Evolutionary conservation across 2,888 invertebrate species (phyloP).

Genomic region (Physocephala rufipes): DNA sequence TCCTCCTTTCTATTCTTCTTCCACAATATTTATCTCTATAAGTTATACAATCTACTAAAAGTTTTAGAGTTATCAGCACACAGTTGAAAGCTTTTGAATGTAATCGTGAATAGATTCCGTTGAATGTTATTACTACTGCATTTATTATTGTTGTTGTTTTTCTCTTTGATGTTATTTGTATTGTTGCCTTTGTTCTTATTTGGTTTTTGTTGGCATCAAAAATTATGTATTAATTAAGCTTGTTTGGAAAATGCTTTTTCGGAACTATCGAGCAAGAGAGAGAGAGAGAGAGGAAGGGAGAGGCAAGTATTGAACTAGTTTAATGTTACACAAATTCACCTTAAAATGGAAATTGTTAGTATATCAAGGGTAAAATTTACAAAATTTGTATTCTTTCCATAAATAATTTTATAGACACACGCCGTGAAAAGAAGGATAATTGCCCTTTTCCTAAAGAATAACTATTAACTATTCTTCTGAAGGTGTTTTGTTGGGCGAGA

Average conservation of each 20-base stretch:
- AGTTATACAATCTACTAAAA: not conserved
- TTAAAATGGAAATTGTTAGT: no score
- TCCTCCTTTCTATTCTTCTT: not conserved
- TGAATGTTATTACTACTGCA: not conserved
- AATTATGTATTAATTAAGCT: constrained; percentile 24
- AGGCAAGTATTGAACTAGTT: no score
- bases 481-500: no score
- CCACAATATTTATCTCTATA: not conserved
- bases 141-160: no score
- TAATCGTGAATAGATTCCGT: not conserved
- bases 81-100: not conserved
- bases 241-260: not conserved
- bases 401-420: no score
- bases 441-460: no score
- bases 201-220: no score
- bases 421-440: no score
- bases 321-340: no score
- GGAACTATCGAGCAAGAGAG: not conserved
- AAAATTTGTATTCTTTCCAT: no score
- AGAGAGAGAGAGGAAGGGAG: not conserved
- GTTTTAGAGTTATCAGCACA: constrained; percentile 23
- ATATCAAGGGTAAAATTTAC: no score
- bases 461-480: no score
- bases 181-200: not conserved
- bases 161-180: constrained; percentile 1